phyloP scores from a whole-genome alignment of 2,797 vertebrate species.

The Calcarius lapponicus region DNA sequence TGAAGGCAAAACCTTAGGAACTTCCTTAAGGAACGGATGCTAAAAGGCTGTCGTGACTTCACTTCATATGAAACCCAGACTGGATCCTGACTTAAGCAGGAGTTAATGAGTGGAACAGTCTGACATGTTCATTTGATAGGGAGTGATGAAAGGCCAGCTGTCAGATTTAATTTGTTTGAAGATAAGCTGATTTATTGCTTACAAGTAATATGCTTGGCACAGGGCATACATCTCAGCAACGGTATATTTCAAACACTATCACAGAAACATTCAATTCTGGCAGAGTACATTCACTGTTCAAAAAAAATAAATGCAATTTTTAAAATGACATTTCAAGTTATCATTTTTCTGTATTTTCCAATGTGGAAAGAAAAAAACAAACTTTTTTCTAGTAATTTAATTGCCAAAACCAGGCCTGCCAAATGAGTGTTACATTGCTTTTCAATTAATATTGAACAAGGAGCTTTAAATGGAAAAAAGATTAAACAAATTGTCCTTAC shows the following conservation, averaged over 20 bases:
- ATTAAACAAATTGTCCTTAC: not conserved
- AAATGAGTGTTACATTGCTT: not conserved
- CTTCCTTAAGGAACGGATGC: not conserved
- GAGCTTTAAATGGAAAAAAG: not conserved
- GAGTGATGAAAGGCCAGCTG: constrained; percentile 59
- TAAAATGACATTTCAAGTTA: not conserved
- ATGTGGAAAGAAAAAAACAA: not conserved
- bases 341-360: not conserved
- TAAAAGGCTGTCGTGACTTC: constrained; percentile 14
- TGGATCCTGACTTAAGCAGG: constrained; percentile 29
- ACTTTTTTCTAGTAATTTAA: not conserved
- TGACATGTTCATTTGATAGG: constrained; percentile 49
- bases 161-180: constrained; percentile 54
- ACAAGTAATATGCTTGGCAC: constrained; percentile 40
- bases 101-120: constrained; percentile 59
- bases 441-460: not conserved
- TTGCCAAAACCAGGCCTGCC: not conserved
- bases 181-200: constrained; percentile 68
- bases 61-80: not conserved
- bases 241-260: not conserved
- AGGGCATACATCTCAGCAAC: not conserved
- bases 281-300: not conserved
- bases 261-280: not conserved
- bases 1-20: not conserved
- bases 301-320: not conserved